Evolutionary conservation across 1,140 invertebrate species (phyloP).

Genomic region (Yoshiicerus persimilis): DNA sequence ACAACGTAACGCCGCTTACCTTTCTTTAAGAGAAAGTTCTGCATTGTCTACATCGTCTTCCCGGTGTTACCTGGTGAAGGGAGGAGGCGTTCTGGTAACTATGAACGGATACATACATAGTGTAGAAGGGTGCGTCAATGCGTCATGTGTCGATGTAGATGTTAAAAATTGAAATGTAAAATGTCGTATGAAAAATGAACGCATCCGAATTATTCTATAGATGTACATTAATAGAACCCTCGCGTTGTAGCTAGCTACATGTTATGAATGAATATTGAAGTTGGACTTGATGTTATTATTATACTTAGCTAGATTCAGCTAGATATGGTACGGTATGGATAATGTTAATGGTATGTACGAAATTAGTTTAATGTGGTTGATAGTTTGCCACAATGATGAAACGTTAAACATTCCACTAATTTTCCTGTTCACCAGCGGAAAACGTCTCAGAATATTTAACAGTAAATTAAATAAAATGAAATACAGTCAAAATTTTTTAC

Average conservation of each 20-base stretch:
- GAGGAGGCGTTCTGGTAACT: too few species aligned
- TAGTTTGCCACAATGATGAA: not conserved
- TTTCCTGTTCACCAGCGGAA: not conserved
- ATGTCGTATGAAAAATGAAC: not conserved
- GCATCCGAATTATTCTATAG: not conserved
- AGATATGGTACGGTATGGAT: too few species aligned
- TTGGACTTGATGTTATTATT: not conserved
- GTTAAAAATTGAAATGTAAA: not conserved
- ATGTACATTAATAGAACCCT: not conserved
- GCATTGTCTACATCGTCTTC: too few species aligned
- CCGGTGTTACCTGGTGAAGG: too few species aligned
- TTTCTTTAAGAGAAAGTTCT: too few species aligned
- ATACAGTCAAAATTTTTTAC: not conserved
- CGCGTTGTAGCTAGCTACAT: not conserved
- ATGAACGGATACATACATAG: too few species aligned
- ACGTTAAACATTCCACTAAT: conserved; percentile 3
- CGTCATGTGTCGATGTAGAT: too few species aligned
- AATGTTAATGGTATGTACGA: too few species aligned
- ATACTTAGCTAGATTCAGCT: too few species aligned
- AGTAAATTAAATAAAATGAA: not conserved
- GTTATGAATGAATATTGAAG: not conserved
- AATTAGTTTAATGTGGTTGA: not conserved
- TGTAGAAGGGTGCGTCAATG: not conserved
- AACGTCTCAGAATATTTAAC: conserved; percentile 7
- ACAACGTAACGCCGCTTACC: too few species aligned